A percentile compares a stretch with the other conserved stretches of the same genome.
phyloP scores from a whole-genome alignment of 2,888 invertebrate genomes.

The Cataglyphis livida region DNA sequence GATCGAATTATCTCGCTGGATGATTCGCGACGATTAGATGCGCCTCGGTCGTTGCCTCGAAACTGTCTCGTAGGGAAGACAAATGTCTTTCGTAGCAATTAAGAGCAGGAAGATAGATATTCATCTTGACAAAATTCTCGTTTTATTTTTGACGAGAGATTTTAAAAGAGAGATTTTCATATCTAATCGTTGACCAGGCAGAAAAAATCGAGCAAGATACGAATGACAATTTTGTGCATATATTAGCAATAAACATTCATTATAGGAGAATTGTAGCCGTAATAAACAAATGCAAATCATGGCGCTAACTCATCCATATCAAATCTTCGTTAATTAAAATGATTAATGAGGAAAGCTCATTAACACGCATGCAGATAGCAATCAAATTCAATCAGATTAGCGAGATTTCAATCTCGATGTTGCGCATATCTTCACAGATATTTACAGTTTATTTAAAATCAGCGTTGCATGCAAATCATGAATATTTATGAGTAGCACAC shows the following conservation, averaged over 20 bases:
- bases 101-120: constrained; percentile 23
- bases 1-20: constrained; percentile 28
- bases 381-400: constrained; percentile 39
- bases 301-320: constrained; percentile 24
- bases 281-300: constrained; percentile 14
- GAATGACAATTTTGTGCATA: background rate
- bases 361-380: constrained; percentile 34
- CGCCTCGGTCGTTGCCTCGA: constrained; percentile 21
- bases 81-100: constrained; percentile 35
- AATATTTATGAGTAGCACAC: constrained; percentile 11
- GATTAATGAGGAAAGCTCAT: constrained; percentile 38
- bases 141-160: background rate
- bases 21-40: background rate
- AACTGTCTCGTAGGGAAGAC: constrained; percentile 15
- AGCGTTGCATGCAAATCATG: constrained; percentile 23
- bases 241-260: background rate
- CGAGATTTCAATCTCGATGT: constrained; percentile 34
- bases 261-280: background rate
- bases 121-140: constrained; percentile 28
- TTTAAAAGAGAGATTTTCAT: background rate
- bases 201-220: background rate
- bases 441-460: constrained; percentile 30
- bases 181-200: background rate
- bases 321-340: constrained; percentile 46
- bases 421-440: constrained; percentile 1